These are phyloP conservation scores for Coremacera marginata DNA, from an alignment of 2,888 invertebrate species.

Conservation along the genomic window DNA sequence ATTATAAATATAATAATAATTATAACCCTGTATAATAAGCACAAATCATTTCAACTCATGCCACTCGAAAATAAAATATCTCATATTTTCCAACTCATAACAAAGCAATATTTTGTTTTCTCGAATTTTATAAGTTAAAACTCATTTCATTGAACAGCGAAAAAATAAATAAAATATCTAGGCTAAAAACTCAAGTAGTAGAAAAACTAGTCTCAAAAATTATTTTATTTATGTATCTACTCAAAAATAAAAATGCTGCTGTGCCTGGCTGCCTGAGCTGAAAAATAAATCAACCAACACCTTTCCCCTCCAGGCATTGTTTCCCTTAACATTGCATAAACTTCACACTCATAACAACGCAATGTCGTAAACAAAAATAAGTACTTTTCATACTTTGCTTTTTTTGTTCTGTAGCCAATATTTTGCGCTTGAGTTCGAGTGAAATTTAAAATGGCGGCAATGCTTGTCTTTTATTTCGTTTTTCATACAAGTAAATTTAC, in stretches of 20 bases:
- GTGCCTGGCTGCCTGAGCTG: too few relatives aligned
- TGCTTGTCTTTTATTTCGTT: neutral
- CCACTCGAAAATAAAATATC: neutral
- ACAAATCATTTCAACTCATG: neutral
- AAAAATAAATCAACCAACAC: too few relatives aligned
- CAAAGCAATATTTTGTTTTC: constrained; percentile 32
- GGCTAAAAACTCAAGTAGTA: neutral
- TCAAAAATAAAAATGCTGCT: constrained; percentile 10
- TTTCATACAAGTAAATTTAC: neutral
- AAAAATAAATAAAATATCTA: neutral
- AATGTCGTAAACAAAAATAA: constrained; percentile 14
- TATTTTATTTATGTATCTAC: constrained; percentile 23
- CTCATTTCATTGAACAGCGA: constrained; percentile 22
- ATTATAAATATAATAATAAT: too few relatives aligned
- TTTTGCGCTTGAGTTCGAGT: constrained; percentile 40
- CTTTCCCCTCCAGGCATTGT: too few relatives aligned
- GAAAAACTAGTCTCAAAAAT: neutral
- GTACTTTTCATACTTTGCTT: neutral
- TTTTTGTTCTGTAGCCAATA: neutral
- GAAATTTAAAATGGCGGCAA: constrained; percentile 48
- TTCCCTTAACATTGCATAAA: neutral
- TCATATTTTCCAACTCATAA: constrained; percentile 42
- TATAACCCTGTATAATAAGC: neutral
- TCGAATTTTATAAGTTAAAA: neutral
- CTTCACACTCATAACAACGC: neutral